A percentile compares a stretch with the other conserved stretches of the same genome.
phyloP scores from a whole-genome alignment of 2,113 vertebrate species.

The Lutjanus erythropterus region DNA sequence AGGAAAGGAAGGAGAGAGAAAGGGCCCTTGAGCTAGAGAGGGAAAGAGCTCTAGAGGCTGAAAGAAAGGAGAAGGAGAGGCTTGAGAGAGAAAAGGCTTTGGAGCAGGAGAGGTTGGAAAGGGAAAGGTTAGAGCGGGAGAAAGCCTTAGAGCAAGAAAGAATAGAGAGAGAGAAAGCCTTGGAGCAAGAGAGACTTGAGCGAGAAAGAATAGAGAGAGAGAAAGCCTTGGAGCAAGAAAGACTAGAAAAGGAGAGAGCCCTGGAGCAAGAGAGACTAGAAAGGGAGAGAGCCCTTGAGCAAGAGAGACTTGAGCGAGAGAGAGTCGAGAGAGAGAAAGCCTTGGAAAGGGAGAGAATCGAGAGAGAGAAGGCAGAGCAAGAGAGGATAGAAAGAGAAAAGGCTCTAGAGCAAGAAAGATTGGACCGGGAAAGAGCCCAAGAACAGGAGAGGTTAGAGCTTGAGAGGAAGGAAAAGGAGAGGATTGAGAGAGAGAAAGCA shows the following conservation, averaged over 20 bases:
- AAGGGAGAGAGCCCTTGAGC: slow-evolving; percentile 17
- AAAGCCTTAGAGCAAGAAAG: slow-evolving; percentile 47
- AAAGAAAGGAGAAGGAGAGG: slow-evolving; percentile 54
- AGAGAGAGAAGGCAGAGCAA: slow-evolving; percentile 51
- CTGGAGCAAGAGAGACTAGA: slow-evolving; percentile 30
- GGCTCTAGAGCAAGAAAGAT: slow-evolving; percentile 43
- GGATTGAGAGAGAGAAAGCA: slow-evolving; percentile 24
- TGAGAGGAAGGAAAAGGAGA: slow-evolving; percentile 44
- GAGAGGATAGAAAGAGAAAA: slow-evolving; percentile 42
- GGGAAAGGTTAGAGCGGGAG: slow-evolving; percentile 43
- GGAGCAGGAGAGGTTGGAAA: slow-evolving; percentile 53
- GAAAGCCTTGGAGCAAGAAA: slow-evolving; percentile 41
- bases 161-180: slow-evolving; percentile 38
- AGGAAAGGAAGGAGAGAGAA: slow-evolving; percentile 50
- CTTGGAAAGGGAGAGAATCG: slow-evolving; percentile 38
- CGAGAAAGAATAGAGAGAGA: slow-evolving; percentile 47
- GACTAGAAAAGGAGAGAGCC: slow-evolving; percentile 33
- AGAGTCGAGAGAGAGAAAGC: slow-evolving; percentile 6
- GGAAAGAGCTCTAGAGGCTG: slow-evolving; percentile 62
- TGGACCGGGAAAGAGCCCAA: slow-evolving; percentile 34
- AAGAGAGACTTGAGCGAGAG: slow-evolving; percentile 31
- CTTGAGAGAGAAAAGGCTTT: slow-evolving; percentile 45
- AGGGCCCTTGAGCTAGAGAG: slow-evolving; percentile 65
- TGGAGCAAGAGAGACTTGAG: slow-evolving; percentile 43
- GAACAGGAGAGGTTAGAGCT: slow-evolving; percentile 28